These are phyloP conservation scores for Tragelaphus buxtoni DNA, from an alignment of 2,113 vertebrate species.

Conservation along the genomic window DNA sequence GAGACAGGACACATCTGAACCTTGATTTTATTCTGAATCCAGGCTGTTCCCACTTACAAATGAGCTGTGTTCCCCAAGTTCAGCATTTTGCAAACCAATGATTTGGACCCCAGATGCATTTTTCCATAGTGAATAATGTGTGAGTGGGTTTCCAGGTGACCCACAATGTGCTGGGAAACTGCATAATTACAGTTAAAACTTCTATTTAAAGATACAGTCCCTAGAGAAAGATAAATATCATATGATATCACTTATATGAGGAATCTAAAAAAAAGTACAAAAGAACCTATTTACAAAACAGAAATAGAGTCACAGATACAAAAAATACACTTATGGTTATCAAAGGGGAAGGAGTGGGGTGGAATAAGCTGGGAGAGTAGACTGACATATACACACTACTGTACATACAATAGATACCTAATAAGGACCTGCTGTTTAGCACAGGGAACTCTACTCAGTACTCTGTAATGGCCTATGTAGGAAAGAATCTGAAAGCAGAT, in stretches of 20 bases:
- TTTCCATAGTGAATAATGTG: neutral
- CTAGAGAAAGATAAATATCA: neutral
- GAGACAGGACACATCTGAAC: neutral
- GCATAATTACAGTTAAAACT: neutral
- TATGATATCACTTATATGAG: neutral
- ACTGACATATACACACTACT: neutral
- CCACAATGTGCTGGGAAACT: neutral
- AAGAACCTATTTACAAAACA: neutral
- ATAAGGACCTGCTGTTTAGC: neutral
- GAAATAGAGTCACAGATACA: neutral
- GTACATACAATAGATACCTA: neutral
- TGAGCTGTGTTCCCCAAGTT: neutral
- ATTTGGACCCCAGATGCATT: neutral
- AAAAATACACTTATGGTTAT: neutral
- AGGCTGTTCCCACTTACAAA: neutral
- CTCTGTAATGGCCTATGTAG: neutral
- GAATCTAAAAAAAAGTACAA: neutral
- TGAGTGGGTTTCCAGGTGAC: neutral
- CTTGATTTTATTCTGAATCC: neutral
- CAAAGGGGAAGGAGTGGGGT: neutral
- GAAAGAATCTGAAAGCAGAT: neutral
- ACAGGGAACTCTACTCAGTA: neutral
- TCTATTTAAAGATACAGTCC: neutral
- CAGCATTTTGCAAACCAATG: neutral
- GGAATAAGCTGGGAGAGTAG: neutral